A percentile compares a stretch with the other conserved stretches of the same genome.
Conservation (phyloP, 2,113 vertebrate species). For the Stomatorhinus ivindoensis region DNA sequence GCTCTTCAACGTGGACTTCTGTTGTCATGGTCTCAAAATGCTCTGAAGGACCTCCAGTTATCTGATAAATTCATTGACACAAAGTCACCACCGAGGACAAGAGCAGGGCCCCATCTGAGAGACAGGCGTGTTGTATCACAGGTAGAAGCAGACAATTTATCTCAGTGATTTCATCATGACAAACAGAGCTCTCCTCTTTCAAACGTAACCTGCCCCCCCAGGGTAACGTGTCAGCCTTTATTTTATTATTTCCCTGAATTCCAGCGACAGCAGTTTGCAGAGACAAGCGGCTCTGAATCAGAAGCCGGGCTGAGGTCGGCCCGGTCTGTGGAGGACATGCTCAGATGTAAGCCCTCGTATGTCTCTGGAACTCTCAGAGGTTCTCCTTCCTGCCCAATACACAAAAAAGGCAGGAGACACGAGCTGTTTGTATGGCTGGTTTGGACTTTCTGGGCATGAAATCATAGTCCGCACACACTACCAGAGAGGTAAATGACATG, state of each 20-base stretch:
- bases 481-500: neutral
- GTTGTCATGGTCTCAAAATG: neutral
- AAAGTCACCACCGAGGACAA: neutral
- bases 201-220: neutral
- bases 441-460: neutral
- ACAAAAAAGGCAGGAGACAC: neutral
- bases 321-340: neutral
- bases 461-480: neutral
- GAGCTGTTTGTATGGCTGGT: neutral
- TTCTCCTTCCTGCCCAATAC: neutral
- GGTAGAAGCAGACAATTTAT: neutral
- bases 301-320: neutral
- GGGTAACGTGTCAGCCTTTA: neutral
- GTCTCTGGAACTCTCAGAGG: neutral
- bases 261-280: neutral
- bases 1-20: neutral
- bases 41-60: neutral
- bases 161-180: slow-evolving; percentile 5
- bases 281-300: neutral
- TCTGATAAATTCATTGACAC: neutral
- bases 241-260: neutral
- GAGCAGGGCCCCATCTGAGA: neutral
- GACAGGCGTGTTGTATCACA: neutral
- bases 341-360: neutral
- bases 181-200: neutral